Conservation (phyloP, 2,113 vertebrate species). For the Chroicocephalus ridibundus region DNA sequence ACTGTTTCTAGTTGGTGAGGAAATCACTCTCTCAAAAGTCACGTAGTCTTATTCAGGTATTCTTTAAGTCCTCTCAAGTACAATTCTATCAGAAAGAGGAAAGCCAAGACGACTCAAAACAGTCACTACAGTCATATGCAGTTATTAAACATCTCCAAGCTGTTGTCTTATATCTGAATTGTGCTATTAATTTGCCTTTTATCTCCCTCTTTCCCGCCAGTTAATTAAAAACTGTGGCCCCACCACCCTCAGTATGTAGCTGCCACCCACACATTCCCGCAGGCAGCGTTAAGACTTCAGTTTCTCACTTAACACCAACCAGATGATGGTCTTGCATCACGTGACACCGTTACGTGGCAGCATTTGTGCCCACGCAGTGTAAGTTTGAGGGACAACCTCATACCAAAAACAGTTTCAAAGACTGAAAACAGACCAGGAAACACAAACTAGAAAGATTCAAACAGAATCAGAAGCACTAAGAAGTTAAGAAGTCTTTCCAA, state of each 20-base stretch:
- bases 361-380: neutral
- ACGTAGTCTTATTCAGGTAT: neutral
- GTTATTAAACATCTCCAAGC: neutral
- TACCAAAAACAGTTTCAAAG: neutral
- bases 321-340: neutral
- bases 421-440: neutral
- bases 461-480: neutral
- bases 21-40: neutral
- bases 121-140: neutral
- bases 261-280: neutral
- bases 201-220: neutral
- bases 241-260: neutral
- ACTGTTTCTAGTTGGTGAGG: neutral
- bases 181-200: neutral
- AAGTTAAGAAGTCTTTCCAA: neutral
- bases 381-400: neutral
- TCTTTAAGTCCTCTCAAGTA: neutral
- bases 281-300: neutral
- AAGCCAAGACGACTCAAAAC: neutral
- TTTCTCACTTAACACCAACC: neutral
- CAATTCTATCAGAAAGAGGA: neutral
- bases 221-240: neutral
- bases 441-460: neutral
- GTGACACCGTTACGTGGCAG: neutral
- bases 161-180: neutral